These are phyloP conservation scores for Bradypodion pumilum DNA, from an alignment of 2,797 vertebrate species.

Conservation along the genomic window DNA sequence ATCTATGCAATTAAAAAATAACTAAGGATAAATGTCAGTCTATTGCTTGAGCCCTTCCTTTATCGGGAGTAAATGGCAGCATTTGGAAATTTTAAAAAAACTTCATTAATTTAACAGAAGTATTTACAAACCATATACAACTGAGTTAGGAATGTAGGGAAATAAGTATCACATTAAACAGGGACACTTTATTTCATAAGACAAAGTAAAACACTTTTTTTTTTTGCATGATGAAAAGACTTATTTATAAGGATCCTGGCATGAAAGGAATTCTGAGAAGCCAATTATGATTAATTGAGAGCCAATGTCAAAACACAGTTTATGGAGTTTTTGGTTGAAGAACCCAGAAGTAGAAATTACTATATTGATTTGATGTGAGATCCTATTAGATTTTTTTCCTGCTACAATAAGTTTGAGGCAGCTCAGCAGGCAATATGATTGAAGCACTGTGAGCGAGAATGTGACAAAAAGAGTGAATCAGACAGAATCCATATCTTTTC, in stretches of 20 bases:
- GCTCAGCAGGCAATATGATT: not conserved
- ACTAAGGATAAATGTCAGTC: not conserved
- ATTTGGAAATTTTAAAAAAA: slow-evolving; percentile 4
- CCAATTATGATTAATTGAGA: not conserved
- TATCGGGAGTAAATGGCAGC: not conserved
- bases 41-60: not conserved
- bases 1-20: slow-evolving; percentile 12
- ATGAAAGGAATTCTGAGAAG: slow-evolving; percentile 2
- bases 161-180: not conserved
- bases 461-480: not conserved
- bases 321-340: not conserved
- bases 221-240: not conserved
- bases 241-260: not conserved
- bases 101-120: slow-evolving; percentile 2
- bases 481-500: not conserved
- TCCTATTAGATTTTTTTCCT: not conserved
- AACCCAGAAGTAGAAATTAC: not conserved
- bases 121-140: not conserved
- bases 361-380: not conserved
- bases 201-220: not conserved
- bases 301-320: not conserved
- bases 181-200: not conserved
- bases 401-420: not conserved
- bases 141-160: not conserved
- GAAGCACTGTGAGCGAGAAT: not conserved